These are phyloP conservation scores for Centropus bengalensis DNA, from an alignment of 2,113 vertebrate genomes.

Conservation along the genomic window DNA sequence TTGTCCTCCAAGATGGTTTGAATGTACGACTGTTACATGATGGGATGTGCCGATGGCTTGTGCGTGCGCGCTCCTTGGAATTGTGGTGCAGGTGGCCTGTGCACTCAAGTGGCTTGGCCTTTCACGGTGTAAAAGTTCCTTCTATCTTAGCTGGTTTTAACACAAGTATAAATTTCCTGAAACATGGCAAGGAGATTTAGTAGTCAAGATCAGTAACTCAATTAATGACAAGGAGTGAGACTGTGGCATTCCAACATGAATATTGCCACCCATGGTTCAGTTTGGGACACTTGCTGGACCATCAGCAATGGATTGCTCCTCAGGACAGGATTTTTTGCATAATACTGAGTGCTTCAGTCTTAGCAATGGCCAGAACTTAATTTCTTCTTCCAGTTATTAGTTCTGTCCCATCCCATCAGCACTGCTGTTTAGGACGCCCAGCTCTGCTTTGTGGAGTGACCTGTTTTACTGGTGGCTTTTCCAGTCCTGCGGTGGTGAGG, in stretches of 20 bases:
- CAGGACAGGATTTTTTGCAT: not conserved
- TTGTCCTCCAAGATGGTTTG: not conserved
- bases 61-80: not conserved
- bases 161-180: not conserved
- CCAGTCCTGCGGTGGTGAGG: not conserved
- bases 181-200: not conserved
- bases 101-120: not conserved
- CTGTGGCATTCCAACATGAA: not conserved
- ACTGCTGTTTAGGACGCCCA: not conserved
- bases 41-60: not conserved
- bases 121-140: not conserved
- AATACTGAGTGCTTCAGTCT: not conserved
- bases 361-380: not conserved
- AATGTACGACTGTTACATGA: rapidly evolving
- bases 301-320: not conserved
- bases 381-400: not conserved
- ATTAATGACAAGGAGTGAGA: not conserved
- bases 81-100: not conserved
- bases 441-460: not conserved
- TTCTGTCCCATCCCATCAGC: not conserved
- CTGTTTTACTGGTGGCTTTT: not conserved
- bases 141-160: not conserved
- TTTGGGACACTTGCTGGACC: not conserved
- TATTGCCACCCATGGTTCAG: not conserved
- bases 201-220: not conserved